Evolutionary conservation across 1,140 invertebrate species (phyloP).

Genomic region (Arctopsyche grandis): DNA sequence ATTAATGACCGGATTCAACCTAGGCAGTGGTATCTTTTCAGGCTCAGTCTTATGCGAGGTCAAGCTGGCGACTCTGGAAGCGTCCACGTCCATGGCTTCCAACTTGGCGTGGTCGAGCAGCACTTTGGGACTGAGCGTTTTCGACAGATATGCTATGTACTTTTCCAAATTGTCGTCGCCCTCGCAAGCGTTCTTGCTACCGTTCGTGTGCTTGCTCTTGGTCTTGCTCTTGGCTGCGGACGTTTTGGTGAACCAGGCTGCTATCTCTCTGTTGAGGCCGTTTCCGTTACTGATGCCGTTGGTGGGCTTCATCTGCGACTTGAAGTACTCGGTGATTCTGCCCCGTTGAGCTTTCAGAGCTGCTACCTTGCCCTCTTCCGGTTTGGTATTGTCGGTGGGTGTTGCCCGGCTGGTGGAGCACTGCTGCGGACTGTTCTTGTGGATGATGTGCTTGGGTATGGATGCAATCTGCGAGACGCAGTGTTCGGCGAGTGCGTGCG

Average conservation of each 20-base stretch:
- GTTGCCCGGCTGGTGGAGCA: slow-evolving; percentile 13
- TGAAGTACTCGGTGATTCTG: slow-evolving; percentile 85
- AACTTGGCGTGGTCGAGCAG: slow-evolving; percentile 58
- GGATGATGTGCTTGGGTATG: slow-evolving; percentile 48
- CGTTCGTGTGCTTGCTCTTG: not conserved
- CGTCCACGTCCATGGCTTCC: slow-evolving; percentile 55
- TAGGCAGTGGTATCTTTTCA: slow-evolving; percentile 45
- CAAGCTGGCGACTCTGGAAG: not conserved
- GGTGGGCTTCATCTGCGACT: slow-evolving; percentile 79
- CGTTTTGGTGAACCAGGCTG: slow-evolving; percentile 58
- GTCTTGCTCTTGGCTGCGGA: slow-evolving; percentile 11
- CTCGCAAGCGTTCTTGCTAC: slow-evolving; percentile 48
- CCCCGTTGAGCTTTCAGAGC: slow-evolving; percentile 63
- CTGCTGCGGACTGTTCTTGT: slow-evolving; percentile 22
- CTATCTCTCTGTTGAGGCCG: slow-evolving; percentile 62
- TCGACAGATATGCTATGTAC: slow-evolving; percentile 65
- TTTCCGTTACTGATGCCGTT: no score
- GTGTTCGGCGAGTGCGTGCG: slow-evolving; percentile 56
- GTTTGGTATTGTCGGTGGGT: slow-evolving; percentile 58
- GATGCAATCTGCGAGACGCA: slow-evolving; percentile 57
- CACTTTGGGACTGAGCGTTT: slow-evolving; percentile 64
- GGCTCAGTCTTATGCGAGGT: slow-evolving; percentile 31
- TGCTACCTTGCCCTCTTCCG: slow-evolving; percentile 58
- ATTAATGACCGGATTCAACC: slow-evolving; percentile 41
- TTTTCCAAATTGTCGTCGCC: slow-evolving; percentile 63